Conservation (phyloP, 1,140 invertebrate genomes). For the Metopolophium dirhodum region DNA sequence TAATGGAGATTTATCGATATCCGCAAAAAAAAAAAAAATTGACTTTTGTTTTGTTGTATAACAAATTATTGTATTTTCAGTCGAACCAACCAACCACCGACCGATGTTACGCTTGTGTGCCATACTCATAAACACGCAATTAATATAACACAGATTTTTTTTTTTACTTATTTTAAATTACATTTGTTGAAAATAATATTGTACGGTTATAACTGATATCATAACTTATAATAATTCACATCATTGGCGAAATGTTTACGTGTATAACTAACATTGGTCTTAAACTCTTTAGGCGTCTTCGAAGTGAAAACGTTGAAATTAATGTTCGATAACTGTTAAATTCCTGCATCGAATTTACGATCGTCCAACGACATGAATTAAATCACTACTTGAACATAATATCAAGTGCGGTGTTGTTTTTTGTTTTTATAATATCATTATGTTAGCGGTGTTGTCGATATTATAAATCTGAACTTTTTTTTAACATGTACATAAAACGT, state of each 20-base stretch:
- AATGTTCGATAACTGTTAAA: background rate
- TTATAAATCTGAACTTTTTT: background rate
- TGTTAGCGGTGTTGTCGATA: background rate
- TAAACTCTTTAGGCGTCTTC: background rate
- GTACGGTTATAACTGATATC: too few relatives aligned
- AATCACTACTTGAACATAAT: background rate
- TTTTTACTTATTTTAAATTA: too few relatives aligned
- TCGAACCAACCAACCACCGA: background rate
- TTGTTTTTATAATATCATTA: background rate
- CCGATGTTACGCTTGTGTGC: background rate
- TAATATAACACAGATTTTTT: too few relatives aligned
- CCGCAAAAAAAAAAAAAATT: background rate
- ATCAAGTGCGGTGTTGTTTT: background rate
- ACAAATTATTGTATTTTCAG: background rate
- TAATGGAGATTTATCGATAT: background rate
- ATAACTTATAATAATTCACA: too few relatives aligned
- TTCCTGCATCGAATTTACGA: background rate
- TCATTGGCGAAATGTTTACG: too few relatives aligned
- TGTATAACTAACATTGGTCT: too few relatives aligned
- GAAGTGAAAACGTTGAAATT: background rate
- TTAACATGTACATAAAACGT: background rate
- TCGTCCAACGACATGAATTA: background rate
- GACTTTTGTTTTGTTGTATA: background rate
- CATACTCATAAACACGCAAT: background rate
- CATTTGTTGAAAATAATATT: too few relatives aligned